Percentiles rank a stretch among this genome's conserved stretches.
phyloP scores from a whole-genome alignment of 2,797 vertebrate species.

The Rhodeus uyekii region DNA sequence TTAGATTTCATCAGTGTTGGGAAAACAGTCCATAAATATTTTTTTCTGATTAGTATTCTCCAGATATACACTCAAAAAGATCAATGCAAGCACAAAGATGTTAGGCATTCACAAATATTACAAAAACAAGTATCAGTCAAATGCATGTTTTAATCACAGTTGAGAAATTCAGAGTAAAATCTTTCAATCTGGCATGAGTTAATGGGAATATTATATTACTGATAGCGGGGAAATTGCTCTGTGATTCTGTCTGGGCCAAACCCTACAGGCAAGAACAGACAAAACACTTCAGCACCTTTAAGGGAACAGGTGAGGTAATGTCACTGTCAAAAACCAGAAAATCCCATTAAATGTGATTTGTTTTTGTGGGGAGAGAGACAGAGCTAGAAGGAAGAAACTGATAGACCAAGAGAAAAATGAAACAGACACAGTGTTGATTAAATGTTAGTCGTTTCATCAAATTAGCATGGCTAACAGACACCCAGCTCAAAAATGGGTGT shows the following conservation, averaged over 20 bases:
- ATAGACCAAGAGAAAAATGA: not conserved
- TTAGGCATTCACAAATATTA: not conserved
- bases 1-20: not conserved
- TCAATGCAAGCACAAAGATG: not conserved
- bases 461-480: slow-evolving; percentile 6
- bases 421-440: not conserved
- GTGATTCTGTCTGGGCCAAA: slow-evolving; percentile 11
- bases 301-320: slow-evolving; percentile 1
- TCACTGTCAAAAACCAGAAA: slow-evolving; percentile 22
- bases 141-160: slow-evolving; percentile 9
- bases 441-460: not conserved
- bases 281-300: slow-evolving; percentile 25
- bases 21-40: not conserved
- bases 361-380: not conserved
- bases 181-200: not conserved
- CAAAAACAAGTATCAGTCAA: not conserved
- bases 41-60: not conserved
- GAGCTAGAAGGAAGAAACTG: slow-evolving; percentile 1
- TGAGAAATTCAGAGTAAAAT: not conserved
- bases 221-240: not conserved
- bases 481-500: not conserved
- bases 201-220: slow-evolving; percentile 4
- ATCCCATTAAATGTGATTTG: slow-evolving; percentile 23
- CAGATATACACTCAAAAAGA: not conserved
- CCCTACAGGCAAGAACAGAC: not conserved